Evolutionary conservation across 2,888 invertebrate genomes (phyloP).

Genomic region (Hipparchia semele): DNA sequence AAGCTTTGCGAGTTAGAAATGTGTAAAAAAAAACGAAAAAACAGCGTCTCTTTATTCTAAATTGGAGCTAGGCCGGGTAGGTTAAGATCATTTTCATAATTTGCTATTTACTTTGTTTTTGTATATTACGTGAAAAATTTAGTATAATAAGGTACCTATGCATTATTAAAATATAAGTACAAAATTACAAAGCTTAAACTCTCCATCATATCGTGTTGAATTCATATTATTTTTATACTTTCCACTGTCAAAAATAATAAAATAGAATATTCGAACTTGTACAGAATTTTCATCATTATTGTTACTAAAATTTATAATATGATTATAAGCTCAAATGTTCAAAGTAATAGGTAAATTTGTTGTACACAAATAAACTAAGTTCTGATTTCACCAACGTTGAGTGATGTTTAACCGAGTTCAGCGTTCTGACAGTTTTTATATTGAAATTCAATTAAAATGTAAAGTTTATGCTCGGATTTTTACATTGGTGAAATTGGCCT

Average conservation of each 20-base stretch:
- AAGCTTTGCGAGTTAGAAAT: constrained; percentile 38
- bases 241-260: not conserved
- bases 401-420: too few relatives aligned
- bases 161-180: not conserved
- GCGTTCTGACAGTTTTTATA: too few relatives aligned
- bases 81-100: constrained; percentile 50
- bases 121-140: constrained; percentile 15
- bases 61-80: constrained; percentile 76
- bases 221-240: constrained; percentile 3
- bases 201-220: not conserved
- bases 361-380: too few relatives aligned
- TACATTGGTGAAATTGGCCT: too few relatives aligned
- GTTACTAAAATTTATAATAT: not conserved
- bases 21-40: constrained; percentile 48
- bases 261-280: not conserved
- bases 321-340: constrained; percentile 19
- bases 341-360: not conserved
- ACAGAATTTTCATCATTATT: not conserved
- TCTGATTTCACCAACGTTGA: too few relatives aligned
- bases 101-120: constrained; percentile 24
- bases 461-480: too few relatives aligned
- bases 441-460: too few relatives aligned
- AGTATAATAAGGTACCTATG: constrained; percentile 3
- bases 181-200: not conserved
- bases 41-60: constrained; percentile 71